Conservation (phyloP, 2,888 invertebrate genomes). For the Eretmocerus hayati region DNA sequence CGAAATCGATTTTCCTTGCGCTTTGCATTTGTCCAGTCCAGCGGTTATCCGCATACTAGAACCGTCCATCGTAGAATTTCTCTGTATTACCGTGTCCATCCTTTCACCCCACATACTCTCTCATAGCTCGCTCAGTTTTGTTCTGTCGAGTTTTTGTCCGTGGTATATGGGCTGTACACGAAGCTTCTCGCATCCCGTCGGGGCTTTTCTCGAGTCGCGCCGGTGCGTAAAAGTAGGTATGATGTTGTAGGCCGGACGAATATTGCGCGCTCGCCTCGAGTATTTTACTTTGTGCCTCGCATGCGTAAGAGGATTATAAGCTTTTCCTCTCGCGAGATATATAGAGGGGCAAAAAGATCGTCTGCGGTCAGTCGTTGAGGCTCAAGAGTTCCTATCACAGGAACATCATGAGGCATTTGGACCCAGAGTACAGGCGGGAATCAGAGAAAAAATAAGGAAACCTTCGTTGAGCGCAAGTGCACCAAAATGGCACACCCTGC, state of each 20-base stretch:
- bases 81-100: too few relatives aligned
- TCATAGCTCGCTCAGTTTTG: too few relatives aligned
- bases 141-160: too few relatives aligned
- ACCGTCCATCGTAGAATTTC: background rate
- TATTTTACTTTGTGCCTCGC: slow-evolving; percentile 44
- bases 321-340: slow-evolving; percentile 16
- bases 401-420: too few relatives aligned
- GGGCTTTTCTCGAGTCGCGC: slow-evolving; percentile 4
- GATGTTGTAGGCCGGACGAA: too few relatives aligned
- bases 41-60: slow-evolving; percentile 3
- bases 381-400: background rate
- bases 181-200: slow-evolving; percentile 2
- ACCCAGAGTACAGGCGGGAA: background rate
- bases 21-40: slow-evolving; percentile 3
- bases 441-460: slow-evolving; percentile 19
- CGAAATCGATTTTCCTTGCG: slow-evolving; percentile 12
- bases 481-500: too few relatives aligned
- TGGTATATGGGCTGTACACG: too few relatives aligned
- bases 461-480: slow-evolving; percentile 3
- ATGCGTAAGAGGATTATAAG: slow-evolving; percentile 45
- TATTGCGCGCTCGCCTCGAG: background rate
- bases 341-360: background rate
- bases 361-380: background rate
- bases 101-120: too few relatives aligned
- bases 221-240: slow-evolving; percentile 16